Evolutionary conservation across 2,113 vertebrate genomes (phyloP).

Genomic region (Oryzias melastigma): DNA sequence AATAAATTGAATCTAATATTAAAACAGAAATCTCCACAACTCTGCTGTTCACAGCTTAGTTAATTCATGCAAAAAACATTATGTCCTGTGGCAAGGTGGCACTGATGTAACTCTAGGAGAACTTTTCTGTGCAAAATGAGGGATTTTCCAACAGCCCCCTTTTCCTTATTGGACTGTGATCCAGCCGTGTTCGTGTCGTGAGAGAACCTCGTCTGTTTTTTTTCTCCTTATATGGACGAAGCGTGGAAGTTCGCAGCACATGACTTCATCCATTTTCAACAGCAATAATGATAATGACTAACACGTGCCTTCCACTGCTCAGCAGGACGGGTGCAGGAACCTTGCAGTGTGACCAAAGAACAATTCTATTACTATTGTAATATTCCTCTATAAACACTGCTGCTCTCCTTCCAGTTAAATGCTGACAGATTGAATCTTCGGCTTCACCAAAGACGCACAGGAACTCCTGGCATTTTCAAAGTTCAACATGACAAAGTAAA

Average conservation of each 20-base stretch:
- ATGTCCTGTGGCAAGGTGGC: background rate
- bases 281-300: constrained; percentile 49
- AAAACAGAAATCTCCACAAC: background rate
- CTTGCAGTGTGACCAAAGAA: constrained; percentile 28
- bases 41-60: background rate
- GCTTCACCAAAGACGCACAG: background rate
- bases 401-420: constrained; percentile 8
- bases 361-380: constrained; percentile 28
- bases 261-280: constrained; percentile 56
- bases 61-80: constrained; percentile 1
- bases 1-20: background rate
- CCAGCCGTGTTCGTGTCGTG: constrained; percentile 16
- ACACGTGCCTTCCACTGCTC: constrained; percentile 47
- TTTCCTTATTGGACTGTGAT: constrained; percentile 3
- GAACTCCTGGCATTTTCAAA: constrained; percentile 6
- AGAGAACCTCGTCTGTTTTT: constrained; percentile 34
- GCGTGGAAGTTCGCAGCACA: constrained; percentile 28
- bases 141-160: background rate
- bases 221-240: constrained; percentile 48
- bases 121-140: background rate
- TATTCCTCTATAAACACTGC: constrained; percentile 12
- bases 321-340: constrained; percentile 30
- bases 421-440: background rate
- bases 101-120: constrained; percentile 2
- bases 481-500: constrained; percentile 2